Evolutionary conservation across 2,888 invertebrate species (phyloP).

Genomic region (Cephus runcator): DNA sequence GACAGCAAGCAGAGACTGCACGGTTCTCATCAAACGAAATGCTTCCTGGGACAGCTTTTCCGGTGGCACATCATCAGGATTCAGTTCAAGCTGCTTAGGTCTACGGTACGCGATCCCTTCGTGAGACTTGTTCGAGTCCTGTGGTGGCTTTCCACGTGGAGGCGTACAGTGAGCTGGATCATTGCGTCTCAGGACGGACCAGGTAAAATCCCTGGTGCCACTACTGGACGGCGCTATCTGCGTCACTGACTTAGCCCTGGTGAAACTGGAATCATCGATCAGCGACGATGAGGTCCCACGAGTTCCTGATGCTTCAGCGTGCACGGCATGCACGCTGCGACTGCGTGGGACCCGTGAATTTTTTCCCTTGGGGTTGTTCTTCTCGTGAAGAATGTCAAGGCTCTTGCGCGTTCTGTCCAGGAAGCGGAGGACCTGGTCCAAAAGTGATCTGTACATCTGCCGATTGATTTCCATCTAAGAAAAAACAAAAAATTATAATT

Average conservation of each 20-base stretch:
- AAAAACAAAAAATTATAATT: too few relatives aligned
- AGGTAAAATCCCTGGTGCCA: constrained; percentile 70
- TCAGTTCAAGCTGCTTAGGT: constrained; percentile 58
- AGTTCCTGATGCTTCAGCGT: constrained; percentile 34
- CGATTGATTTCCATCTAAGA: constrained; percentile 77
- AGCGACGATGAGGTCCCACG: constrained; percentile 24
- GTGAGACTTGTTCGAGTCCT: constrained; percentile 43
- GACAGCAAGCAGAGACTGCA: constrained; percentile 73
- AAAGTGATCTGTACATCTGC: constrained; percentile 79
- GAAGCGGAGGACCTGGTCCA: constrained; percentile 77
- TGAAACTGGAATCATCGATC: constrained; percentile 50
- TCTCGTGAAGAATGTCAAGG: constrained; percentile 68
- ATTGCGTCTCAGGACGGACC: constrained; percentile 66
- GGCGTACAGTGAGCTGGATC: constrained; percentile 46
- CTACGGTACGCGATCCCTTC: constrained; percentile 58
- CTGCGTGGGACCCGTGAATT: constrained; percentile 65
- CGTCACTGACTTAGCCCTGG: constrained; percentile 64
- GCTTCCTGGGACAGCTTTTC: constrained; percentile 76
- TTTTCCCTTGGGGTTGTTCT: constrained; percentile 51
- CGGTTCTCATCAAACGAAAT: constrained; percentile 73
- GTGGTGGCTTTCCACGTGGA: constrained; percentile 38
- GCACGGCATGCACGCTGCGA: constrained; percentile 68
- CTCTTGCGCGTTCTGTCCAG: constrained; percentile 76
- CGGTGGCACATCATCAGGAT: constrained; percentile 69
- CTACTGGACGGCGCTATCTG: constrained; percentile 61